These are phyloP conservation scores for Cabera pusaria DNA, from an alignment of 2,888 invertebrate genomes.

Conservation along the genomic window DNA sequence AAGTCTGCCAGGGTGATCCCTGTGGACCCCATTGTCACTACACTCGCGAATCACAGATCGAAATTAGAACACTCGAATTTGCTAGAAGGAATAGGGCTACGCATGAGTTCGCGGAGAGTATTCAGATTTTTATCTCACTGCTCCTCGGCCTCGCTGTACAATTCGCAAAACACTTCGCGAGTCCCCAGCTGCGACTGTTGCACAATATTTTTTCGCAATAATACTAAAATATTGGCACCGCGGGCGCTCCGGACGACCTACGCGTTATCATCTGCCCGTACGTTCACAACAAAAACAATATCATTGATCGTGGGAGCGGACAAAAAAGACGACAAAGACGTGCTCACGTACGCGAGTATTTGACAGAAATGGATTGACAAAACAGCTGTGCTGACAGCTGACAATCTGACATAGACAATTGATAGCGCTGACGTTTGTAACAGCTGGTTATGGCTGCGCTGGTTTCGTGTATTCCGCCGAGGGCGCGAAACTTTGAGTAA, in stretches of 20 bases:
- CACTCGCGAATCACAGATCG: constrained; percentile 42
- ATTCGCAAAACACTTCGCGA: constrained; percentile 41
- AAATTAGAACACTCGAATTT: constrained; percentile 44
- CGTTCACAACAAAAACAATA: constrained; percentile 73
- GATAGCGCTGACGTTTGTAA: constrained; percentile 5
- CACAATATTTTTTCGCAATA: constrained; percentile 48
- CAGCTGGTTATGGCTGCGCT: constrained; percentile 3
- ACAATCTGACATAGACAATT: constrained; percentile 13
- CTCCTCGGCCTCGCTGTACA: constrained; percentile 45
- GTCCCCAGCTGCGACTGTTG: constrained; percentile 35
- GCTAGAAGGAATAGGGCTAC: constrained; percentile 37
- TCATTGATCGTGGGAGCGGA: constrained; percentile 56
- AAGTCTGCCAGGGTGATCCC: constrained; percentile 87
- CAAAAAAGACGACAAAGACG: constrained; percentile 29
- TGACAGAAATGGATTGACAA: constrained; percentile 27
- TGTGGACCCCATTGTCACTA: constrained; percentile 65
- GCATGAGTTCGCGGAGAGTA: constrained; percentile 57
- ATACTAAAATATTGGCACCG: constrained; percentile 44
- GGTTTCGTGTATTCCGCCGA: neutral
- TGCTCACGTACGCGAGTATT: constrained; percentile 28
- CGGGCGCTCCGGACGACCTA: constrained; percentile 30
- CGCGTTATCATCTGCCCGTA: constrained; percentile 45
- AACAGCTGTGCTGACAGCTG: neutral
- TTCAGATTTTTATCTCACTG: constrained; percentile 47
- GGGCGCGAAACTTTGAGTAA: too few relatives aligned